A percentile compares a stretch with the other conserved stretches of the same genome.
These are phyloP conservation scores for Agapornis roseicollis DNA, from an alignment of 2,113 vertebrate species.

Conservation along the genomic window DNA sequence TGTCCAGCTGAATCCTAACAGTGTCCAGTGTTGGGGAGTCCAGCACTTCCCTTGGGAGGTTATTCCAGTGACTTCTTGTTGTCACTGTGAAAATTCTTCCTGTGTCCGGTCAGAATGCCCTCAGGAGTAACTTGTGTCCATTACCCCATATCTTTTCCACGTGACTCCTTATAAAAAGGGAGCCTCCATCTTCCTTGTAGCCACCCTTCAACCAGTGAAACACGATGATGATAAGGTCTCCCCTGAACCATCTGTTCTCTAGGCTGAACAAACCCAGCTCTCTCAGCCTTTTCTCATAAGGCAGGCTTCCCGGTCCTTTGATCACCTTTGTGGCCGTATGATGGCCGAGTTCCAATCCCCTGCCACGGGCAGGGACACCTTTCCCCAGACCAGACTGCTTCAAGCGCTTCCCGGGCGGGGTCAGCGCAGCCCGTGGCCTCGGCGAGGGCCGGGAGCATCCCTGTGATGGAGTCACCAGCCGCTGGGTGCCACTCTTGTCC, in stretches of 20 bases:
- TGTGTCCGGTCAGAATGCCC: not conserved
- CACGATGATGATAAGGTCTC: not conserved
- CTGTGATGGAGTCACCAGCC: not conserved
- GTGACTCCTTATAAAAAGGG: not conserved
- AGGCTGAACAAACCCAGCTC: not conserved
- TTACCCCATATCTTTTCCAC: not conserved
- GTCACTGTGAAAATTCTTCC: not conserved
- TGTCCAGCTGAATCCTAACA: not conserved
- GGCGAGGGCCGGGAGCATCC: not conserved
- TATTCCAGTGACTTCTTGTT: not conserved
- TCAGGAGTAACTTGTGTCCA: not conserved
- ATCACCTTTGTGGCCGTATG: not conserved
- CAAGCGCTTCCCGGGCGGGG: not conserved
- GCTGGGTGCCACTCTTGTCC: constrained; percentile 54
- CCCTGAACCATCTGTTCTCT: not conserved
- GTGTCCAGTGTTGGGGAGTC: not conserved
- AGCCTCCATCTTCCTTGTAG: not conserved
- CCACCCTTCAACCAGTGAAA: not conserved
- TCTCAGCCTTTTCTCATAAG: not conserved
- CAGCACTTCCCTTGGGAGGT: not conserved
- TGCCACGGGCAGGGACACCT: not conserved
- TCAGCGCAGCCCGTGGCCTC: too few relatives aligned
- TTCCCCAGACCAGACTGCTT: not conserved
- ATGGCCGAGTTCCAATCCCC: not conserved
- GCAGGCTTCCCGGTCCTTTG: not conserved